Conservation (phyloP, 2,113 vertebrate species). For the Galeopterus variegatus region DNA sequence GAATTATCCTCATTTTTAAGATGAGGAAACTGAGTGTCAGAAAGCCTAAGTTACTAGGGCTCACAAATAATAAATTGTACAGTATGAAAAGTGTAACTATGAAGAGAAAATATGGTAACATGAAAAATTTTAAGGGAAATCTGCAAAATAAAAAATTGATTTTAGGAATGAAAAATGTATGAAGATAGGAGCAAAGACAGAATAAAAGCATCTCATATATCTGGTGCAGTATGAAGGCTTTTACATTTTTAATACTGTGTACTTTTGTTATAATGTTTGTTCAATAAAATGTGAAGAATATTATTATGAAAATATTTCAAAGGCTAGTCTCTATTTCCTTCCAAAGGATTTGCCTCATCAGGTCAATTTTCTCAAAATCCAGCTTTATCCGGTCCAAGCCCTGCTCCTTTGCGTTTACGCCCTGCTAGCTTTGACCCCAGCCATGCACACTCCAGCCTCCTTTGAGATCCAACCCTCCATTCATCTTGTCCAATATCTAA, state of each 20-base stretch:
- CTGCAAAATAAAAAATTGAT: conserved; percentile 25
- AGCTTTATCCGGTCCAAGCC: background rate
- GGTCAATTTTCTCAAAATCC: background rate
- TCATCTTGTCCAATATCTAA: background rate
- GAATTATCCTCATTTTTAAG: background rate
- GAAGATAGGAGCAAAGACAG: background rate
- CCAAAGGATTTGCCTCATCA: background rate
- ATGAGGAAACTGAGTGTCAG: background rate
- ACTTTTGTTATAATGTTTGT: background rate
- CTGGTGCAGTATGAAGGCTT: background rate
- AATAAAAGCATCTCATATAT: background rate
- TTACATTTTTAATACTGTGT: background rate
- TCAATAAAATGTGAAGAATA: background rate
- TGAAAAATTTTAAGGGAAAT: background rate
- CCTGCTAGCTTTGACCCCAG: rapidly evolving
- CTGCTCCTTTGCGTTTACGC: background rate
- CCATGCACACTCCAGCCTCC: background rate
- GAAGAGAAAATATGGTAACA: conserved; percentile 25
- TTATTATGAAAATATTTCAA: background rate
- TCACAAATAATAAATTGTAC: conserved; percentile 7
- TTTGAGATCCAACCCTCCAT: background rate
- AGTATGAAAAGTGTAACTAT: background rate
- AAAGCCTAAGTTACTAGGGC: background rate
- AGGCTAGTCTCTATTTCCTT: background rate
- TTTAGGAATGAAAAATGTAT: background rate